Percentiles rank a stretch among this genome's conserved stretches.
Conservation (phyloP, 2,797 vertebrate genomes). For the Muscicapa striata region DNA sequence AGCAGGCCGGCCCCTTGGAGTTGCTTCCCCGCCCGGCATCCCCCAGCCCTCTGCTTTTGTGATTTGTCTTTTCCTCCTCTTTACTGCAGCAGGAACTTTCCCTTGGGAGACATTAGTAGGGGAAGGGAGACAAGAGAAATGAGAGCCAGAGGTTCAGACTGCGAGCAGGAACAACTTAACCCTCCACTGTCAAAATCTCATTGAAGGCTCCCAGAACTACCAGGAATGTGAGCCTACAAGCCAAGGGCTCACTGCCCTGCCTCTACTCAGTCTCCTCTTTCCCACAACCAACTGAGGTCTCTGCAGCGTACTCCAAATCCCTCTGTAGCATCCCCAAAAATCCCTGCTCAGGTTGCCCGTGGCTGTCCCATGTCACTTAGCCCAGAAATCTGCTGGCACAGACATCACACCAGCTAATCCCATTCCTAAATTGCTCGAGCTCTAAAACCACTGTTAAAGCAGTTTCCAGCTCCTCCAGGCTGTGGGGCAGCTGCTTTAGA, state of each 20-base stretch:
- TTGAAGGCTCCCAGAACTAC: neutral
- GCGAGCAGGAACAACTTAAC: neutral
- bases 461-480: neutral
- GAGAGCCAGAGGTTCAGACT: neutral
- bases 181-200: neutral
- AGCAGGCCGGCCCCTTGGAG: rapidly evolving
- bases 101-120: neutral
- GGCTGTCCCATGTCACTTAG: neutral
- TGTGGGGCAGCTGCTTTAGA: neutral
- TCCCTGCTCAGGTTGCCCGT: rapidly evolving
- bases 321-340: neutral
- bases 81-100: neutral
- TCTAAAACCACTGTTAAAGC: neutral
- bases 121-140: neutral
- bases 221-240: neutral
- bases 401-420: neutral
- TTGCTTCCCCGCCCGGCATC: neutral
- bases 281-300: neutral
- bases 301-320: neutral
- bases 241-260: neutral
- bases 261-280: neutral
- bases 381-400: neutral
- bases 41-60: neutral
- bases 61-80: neutral
- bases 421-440: neutral